phyloP scores from a whole-genome alignment of 1,140 invertebrate genomes.

The Limonius californicus region DNA sequence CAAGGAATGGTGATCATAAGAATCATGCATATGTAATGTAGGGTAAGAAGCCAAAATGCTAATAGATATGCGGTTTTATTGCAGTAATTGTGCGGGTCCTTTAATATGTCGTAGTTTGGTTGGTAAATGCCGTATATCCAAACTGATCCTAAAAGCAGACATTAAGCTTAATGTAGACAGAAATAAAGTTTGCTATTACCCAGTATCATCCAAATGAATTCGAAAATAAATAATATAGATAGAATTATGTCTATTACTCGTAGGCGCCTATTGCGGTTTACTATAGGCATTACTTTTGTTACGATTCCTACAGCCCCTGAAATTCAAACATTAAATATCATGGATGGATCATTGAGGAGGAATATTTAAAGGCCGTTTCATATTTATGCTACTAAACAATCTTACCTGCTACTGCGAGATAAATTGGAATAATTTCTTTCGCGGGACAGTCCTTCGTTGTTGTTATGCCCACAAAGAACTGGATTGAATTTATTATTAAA shows the following conservation, averaged over 20 bases:
- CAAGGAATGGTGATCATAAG: no score
- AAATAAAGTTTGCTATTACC: not conserved
- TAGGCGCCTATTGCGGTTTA: not conserved
- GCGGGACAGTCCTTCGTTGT: not conserved
- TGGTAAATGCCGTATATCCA: slow-evolving; percentile 41
- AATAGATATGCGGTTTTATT: slow-evolving; percentile 39
- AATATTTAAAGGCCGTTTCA: no score
- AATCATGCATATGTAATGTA: slow-evolving; percentile 30
- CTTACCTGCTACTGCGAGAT: not conserved
- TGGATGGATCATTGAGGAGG: no score
- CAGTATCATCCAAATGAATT: not conserved
- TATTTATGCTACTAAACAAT: no score
- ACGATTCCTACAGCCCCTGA: not conserved
- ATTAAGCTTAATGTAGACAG: not conserved
- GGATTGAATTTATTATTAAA: not conserved
- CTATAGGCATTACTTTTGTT: not conserved
- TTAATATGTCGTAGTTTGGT: slow-evolving; percentile 42
- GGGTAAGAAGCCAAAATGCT: slow-evolving; percentile 42
- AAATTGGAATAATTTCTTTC: not conserved
- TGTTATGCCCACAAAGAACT: not conserved
- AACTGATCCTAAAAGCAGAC: slow-evolving; percentile 29
- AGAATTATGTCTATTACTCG: not conserved
- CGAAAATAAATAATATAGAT: not conserved
- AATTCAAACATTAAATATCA: no score
- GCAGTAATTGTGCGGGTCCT: slow-evolving; percentile 33